Evolutionary conservation across 1,140 invertebrate genomes (phyloP).

Genomic region (Solenopsis invicta): DNA sequence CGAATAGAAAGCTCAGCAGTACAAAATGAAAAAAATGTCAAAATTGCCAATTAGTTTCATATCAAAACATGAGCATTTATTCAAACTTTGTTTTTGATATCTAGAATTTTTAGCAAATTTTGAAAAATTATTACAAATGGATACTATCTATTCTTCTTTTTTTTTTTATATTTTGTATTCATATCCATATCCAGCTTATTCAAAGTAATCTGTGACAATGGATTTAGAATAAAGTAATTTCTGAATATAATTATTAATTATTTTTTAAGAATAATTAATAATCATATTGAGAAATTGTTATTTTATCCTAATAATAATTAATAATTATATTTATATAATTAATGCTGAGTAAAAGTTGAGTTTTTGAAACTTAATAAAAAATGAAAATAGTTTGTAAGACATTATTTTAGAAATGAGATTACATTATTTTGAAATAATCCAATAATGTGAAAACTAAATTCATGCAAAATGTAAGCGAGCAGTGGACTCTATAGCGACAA

Average conservation of each 20-base stretch:
- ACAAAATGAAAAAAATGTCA: background rate
- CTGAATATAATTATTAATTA: background rate
- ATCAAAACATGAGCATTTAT: background rate
- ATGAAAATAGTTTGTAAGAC: background rate
- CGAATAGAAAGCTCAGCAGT: background rate
- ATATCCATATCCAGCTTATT: too few relatives aligned
- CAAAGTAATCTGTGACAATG: background rate
- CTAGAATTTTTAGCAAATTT: background rate
- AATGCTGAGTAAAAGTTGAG: background rate
- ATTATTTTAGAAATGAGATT: background rate
- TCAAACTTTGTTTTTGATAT: background rate
- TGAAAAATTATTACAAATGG: background rate
- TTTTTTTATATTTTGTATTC: background rate
- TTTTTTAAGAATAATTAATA: background rate
- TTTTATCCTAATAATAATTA: too few relatives aligned
- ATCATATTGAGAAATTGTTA: too few relatives aligned
- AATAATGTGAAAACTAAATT: slow-evolving; percentile 11
- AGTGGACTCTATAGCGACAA: background rate
- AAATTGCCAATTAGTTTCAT: background rate
- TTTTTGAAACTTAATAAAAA: background rate
- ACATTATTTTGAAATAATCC: slow-evolving; percentile 3
- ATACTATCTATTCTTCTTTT: background rate
- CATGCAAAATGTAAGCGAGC: background rate
- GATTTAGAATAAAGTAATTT: background rate
- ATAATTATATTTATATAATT: background rate